A percentile compares a stretch with the other conserved stretches of the same genome.
These are phyloP conservation scores for Syncerus caffer DNA, from an alignment of 2,797 vertebrate genomes.

Conservation along the genomic window DNA sequence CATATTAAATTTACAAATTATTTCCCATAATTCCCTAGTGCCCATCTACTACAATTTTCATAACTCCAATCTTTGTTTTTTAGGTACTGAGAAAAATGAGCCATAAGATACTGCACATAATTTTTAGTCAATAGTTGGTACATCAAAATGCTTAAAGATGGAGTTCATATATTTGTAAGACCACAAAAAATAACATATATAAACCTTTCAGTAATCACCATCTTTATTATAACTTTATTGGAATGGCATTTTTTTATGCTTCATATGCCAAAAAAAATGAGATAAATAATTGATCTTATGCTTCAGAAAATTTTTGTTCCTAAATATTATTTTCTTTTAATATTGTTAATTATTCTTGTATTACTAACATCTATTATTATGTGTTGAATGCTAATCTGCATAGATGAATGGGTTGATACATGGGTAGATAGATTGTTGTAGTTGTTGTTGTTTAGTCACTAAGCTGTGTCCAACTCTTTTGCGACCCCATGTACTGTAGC, in stretches of 20 bases:
- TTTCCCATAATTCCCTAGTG: conserved; percentile 59
- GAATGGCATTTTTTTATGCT: not conserved
- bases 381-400: not conserved
- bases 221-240: conserved; percentile 28
- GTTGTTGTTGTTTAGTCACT: not conserved
- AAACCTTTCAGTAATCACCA: not conserved
- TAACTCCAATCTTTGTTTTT: not conserved
- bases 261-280: not conserved
- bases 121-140: not conserved
- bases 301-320: not conserved
- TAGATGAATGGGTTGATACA: not conserved
- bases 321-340: not conserved
- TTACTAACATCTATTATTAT: not conserved
- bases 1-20: conserved; percentile 71
- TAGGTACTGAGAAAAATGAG: conserved; percentile 36
- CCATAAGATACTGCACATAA: not conserved
- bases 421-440: not conserved
- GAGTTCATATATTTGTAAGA: conserved; percentile 45
- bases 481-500: not conserved
- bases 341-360: not conserved
- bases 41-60: conserved; percentile 63
- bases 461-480: not conserved
- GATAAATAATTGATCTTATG: not conserved
- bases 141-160: conserved; percentile 54
- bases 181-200: not conserved